Base-by-base conservation (phyloP, 2,888 invertebrate genomes). In the Ochropleura plecta region DNA sequence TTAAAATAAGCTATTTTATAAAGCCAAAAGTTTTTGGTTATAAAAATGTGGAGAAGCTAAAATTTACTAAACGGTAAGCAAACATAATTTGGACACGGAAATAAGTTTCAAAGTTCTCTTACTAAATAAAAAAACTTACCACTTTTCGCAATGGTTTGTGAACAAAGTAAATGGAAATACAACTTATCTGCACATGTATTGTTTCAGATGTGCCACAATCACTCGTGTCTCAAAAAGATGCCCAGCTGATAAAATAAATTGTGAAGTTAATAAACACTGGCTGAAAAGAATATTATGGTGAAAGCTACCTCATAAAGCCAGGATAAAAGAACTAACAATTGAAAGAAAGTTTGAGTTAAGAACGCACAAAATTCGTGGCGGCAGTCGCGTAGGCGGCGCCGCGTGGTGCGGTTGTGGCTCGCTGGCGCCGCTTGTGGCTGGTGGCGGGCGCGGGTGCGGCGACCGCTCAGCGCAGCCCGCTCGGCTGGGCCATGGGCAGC, bases 401-500 rank as follows among this genome's bases (percentile, higher is more conserved):
- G 93, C 92, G 87, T 83, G 86, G 91, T 84, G 86, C 89, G 92
- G 95, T 90, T 88, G 95, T 96, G 96, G 96, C 94, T 94, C 90
- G 91, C 87, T 93, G 95, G 94, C 90, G 89, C 90, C 88, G 90
- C 90, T 90, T 88, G 95, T 96, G 96, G 96, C 94, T 94, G 62
- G 62, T 62, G 44, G 62, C 62, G 44, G 62, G 62, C 90, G 91
- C 87, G 93, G 95, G 94, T 90, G 89, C 90, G 87, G 91, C 90
- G 20, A 62, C 62, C 62, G 62, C 96, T 73, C 96, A 96, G 91
- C 95, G 95, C 86, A 96, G 96, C 94, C 96, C 96, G 82, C 95
- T 96, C 89, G 94, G 96, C 94, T 97, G 97, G 97, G 97, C 97
- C 92, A 97, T 97, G 97, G 97, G 97, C 91, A 96, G 97, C 96